Evolutionary conservation across 2,113 vertebrate species (phyloP), one percentile per base, ranked within the genome.

Genomic region (Trochalopteron elliotii): DNA sequence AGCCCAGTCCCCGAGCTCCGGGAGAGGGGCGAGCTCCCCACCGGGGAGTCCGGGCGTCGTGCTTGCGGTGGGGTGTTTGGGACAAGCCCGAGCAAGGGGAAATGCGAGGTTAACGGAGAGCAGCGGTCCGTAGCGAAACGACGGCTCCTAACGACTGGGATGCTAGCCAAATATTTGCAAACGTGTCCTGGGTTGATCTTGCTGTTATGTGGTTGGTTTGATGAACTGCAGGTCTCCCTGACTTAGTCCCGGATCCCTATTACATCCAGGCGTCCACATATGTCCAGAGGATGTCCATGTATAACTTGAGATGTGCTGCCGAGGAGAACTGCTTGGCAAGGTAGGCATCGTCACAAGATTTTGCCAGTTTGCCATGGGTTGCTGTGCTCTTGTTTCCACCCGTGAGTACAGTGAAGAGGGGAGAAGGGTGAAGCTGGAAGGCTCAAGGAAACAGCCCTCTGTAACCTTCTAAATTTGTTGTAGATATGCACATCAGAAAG

Each of bases 301-400:
- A 99, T 97, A 99, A 98, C 96, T 97, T 99, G 83, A 98, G 99
- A 81, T 99, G 99, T 37, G 99, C 99, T 3, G 99, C 99, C 0
- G 99, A 99, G 94, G 99, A 99, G 95, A 99, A 99, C 97, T 99
- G 99, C 88, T 98, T 99, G 72, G 98, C 99, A 91, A 98, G 99
- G 99, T 99, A 98, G 89, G 70, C 61, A 19, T 35, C 5, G 7
- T 42, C 18, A 8, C 9, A 18, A 5, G 50, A 20, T n/a, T 69
- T 30, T 49, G 28, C 28, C 31, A 4, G 1, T n/a, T 37, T 3
- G 1, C 27, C 15, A 10, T 12, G 31, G 23, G 45, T 37, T 57
- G 31, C 23, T 18, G 31, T 15, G 72, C 47, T 47, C 7, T 16
- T 39, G 28, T 3, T 7, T 28, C 45, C 55, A 35, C 76, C 50